Conservation (phyloP, 2,888 invertebrate species). For the Hyposoter dolosus region DNA sequence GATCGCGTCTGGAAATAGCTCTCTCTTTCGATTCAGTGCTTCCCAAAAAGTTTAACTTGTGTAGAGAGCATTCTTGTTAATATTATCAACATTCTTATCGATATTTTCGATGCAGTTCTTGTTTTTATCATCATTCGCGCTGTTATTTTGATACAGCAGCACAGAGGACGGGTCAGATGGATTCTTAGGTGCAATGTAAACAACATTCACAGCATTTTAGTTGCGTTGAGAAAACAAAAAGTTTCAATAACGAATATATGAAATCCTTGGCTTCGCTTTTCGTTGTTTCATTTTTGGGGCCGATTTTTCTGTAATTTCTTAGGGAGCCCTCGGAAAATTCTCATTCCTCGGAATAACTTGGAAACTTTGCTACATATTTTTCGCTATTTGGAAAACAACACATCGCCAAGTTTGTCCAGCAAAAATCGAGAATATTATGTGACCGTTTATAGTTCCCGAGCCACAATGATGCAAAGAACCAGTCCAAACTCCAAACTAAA, state of each 20-base stretch:
- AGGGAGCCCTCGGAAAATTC: too few species aligned
- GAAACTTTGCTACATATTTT: neutral
- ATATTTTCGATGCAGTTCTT: neutral
- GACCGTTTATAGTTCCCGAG: too few species aligned
- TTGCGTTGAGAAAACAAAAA: too few species aligned
- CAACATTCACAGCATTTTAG: too few species aligned
- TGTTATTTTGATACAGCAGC: neutral
- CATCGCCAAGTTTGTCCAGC: neutral
- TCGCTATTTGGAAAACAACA: neutral
- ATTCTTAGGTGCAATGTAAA: too few species aligned
- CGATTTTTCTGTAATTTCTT: too few species aligned
- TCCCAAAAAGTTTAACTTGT: slow-evolving; percentile 27
- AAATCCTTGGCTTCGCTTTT: too few species aligned
- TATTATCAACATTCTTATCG: slow-evolving; percentile 9
- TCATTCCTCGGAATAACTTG: neutral
- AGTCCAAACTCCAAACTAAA: too few species aligned
- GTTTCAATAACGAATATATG: too few species aligned
- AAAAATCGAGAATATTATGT: neutral
- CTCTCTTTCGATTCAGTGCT: slow-evolving; percentile 33
- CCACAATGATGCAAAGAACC: too few species aligned
- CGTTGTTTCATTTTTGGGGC: too few species aligned
- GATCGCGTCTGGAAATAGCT: slow-evolving; percentile 69
- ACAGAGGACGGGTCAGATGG: neutral
- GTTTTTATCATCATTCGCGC: neutral
- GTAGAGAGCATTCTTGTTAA: neutral